Percentiles rank a stretch among this genome's conserved stretches.
Evolutionary conservation across 2,113 vertebrate genomes (phyloP).

Genomic region (Ursus arctos): DNA sequence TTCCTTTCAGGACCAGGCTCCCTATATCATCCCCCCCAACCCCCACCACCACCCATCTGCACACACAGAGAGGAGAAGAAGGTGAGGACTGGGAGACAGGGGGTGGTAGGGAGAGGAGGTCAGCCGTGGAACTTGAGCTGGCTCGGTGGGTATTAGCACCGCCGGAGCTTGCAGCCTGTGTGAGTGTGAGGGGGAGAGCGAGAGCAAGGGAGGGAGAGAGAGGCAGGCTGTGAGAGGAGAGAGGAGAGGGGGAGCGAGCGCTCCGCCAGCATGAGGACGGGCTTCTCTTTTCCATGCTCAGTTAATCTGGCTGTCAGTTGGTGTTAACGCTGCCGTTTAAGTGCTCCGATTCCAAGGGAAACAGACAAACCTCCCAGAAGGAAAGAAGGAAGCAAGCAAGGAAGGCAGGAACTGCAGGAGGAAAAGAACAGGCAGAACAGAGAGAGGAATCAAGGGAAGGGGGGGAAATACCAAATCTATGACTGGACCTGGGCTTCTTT

Average conservation of each 20-base stretch:
- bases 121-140: slow-evolving; percentile 70
- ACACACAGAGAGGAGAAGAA: not conserved
- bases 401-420: slow-evolving; percentile 53
- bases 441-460: slow-evolving; percentile 83
- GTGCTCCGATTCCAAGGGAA: slow-evolving; percentile 85
- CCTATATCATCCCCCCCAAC: not conserved
- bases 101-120: not conserved
- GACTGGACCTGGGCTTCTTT: slow-evolving; percentile 95
- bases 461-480: slow-evolving; percentile 92
- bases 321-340: slow-evolving; percentile 90
- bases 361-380: slow-evolving; percentile 80
- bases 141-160: slow-evolving; percentile 53
- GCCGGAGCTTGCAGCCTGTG: slow-evolving; percentile 69
- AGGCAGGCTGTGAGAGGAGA: slow-evolving; percentile 83
- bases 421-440: slow-evolving; percentile 62
- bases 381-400: slow-evolving; percentile 78
- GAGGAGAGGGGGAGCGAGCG: slow-evolving; percentile 80
- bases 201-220: slow-evolving; percentile 83
- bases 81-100: not conserved
- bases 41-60: not conserved
- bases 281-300: slow-evolving; percentile 87
- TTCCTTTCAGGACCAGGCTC: not conserved
- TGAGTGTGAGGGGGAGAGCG: slow-evolving; percentile 74
- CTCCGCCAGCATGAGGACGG: slow-evolving; percentile 86
- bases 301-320: slow-evolving; percentile 90